Evolutionary conservation across 1,140 invertebrate species (phyloP).

Genomic region (Pogonomyrmex barbatus): DNA sequence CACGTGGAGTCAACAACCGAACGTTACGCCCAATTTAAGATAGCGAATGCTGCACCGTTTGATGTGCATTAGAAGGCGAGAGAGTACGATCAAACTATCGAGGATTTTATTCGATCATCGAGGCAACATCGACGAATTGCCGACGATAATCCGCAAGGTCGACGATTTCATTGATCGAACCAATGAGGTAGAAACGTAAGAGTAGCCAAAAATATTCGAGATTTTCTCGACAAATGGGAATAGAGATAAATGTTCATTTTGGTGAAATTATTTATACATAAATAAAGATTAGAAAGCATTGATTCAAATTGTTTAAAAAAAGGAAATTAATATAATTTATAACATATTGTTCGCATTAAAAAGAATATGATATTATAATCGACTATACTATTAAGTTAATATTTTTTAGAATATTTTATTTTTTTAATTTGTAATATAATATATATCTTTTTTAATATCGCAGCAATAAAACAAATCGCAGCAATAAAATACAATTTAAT

Average conservation of each 20-base stretch:
- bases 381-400: not conserved
- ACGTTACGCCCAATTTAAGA: constrained; percentile 85
- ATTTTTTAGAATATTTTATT: not conserved
- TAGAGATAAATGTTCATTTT: constrained; percentile 6
- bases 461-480: not conserved
- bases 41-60: constrained; percentile 77
- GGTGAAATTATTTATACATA: not conserved
- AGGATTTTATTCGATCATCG: constrained; percentile 72
- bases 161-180: constrained; percentile 33
- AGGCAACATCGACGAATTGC: constrained; percentile 17
- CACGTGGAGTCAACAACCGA: constrained; percentile 82
- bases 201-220: constrained; percentile 53
- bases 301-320: not conserved
- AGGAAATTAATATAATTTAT: not conserved
- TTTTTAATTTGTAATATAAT: not conserved
- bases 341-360: not conserved
- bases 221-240: not conserved
- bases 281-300: not conserved
- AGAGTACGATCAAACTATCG: constrained; percentile 70
- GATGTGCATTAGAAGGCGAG: constrained; percentile 79
- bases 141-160: constrained; percentile 42
- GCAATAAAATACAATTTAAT: constrained; percentile 34
- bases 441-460: not conserved
- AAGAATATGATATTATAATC: not conserved
- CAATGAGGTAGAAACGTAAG: constrained; percentile 31